Evolutionary conservation across 2,113 vertebrate genomes (phyloP).

Genomic region (Ptyas mucosa): DNA sequence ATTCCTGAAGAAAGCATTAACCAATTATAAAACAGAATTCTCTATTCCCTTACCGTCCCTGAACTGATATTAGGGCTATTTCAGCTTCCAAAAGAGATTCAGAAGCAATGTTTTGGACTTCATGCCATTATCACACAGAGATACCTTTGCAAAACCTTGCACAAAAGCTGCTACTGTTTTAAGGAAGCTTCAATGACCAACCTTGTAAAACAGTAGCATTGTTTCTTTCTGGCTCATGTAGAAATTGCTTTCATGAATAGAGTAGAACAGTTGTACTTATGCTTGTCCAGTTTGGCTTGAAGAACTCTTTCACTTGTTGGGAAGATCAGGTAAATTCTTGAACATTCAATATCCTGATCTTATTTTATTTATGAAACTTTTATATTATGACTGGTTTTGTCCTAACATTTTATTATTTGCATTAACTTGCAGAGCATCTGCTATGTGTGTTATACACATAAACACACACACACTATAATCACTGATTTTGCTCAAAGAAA

Average conservation of each 20-base stretch:
- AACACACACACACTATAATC: not conserved
- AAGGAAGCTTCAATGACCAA: not conserved
- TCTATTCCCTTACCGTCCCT: not conserved
- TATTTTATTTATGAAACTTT: not conserved
- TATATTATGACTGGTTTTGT: not conserved
- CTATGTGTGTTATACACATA: not conserved
- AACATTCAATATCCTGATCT: not conserved
- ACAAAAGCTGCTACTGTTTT: not conserved
- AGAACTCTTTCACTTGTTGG: not conserved
- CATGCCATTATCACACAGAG: not conserved
- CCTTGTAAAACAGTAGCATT: not conserved
- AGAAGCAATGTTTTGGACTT: not conserved
- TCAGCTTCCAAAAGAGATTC: not conserved
- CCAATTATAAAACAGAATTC: not conserved
- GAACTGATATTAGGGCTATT: not conserved
- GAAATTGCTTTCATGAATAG: not conserved
- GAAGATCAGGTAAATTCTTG: not conserved
- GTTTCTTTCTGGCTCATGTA: not conserved
- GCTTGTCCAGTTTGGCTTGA: not conserved
- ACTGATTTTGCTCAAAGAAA: not conserved
- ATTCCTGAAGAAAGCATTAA: not conserved
- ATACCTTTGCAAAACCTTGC: not conserved
- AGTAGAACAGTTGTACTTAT: not conserved
- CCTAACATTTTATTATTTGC: not conserved
- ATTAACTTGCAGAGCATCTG: not conserved